phyloP scores from a whole-genome alignment of 1,140 invertebrate species.

The Gonatopus flavifemur region DNA sequence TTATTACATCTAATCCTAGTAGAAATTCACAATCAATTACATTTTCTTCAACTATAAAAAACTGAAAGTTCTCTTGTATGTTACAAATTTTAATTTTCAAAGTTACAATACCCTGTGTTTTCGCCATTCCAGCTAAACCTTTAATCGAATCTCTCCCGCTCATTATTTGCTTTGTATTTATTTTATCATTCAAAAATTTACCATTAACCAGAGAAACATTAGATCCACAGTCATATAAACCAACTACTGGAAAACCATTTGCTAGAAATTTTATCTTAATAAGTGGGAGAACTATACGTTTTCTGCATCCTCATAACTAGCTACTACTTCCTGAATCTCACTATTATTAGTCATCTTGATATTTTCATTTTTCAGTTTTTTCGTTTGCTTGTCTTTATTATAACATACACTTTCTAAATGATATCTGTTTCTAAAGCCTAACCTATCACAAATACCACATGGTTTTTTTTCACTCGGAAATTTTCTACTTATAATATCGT shows the following conservation, averaged over 20 bases:
- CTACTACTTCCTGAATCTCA: conserved; percentile 6
- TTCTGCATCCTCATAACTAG: conserved; percentile 7
- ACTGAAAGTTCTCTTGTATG: neutral
- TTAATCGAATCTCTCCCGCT: conserved; percentile 5
- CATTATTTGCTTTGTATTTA: conserved; percentile 1
- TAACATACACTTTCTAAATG: neutral
- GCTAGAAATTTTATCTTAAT: conserved; percentile 5
- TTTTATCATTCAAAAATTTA: conserved; percentile 5
- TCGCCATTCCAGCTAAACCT: conserved; percentile 4
- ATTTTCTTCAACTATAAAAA: neutral
- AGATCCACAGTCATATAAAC: conserved; percentile 7
- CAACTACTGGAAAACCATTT: neutral
- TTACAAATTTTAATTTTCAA: conserved; percentile 6
- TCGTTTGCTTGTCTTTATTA: conserved; percentile 3
- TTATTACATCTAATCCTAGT: neutral
- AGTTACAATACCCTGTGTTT: conserved; percentile 1
- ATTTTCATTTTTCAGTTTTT: conserved; percentile 7
- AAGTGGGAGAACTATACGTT: conserved; percentile 12
- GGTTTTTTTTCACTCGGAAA: neutral
- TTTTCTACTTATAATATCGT: neutral
- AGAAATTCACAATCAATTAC: neutral
- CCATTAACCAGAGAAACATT: conserved; percentile 7
- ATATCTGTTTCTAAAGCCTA: conserved; percentile 8
- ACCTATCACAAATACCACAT: conserved; percentile 5
- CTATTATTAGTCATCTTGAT: conserved; percentile 10